Evolutionary conservation across 2,113 vertebrate species (phyloP).

Genomic region (Cichladusa arquata): DNA sequence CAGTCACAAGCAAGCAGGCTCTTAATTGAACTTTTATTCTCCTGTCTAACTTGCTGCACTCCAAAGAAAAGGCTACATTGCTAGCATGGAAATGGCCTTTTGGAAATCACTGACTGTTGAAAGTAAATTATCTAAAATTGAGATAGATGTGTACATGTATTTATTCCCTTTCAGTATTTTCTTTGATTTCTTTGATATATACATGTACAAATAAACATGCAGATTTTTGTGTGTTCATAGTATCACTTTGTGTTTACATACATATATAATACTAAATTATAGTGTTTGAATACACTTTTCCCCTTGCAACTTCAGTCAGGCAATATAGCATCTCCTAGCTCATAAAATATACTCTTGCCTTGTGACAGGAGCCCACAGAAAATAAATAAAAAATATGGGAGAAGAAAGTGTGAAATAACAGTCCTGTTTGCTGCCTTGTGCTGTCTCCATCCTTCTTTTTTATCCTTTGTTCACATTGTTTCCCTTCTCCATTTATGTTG

Average conservation of each 20-base stretch:
- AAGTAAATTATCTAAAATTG: not conserved
- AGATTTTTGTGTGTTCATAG: not conserved
- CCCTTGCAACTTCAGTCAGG: not conserved
- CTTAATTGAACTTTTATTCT: slow-evolving; percentile 65
- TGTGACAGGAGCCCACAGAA: not conserved
- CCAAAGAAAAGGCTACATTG: not conserved
- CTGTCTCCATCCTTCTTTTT: slow-evolving; percentile 48
- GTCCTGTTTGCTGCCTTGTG: slow-evolving; percentile 10
- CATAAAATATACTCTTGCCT: not conserved
- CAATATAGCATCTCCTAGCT: not conserved
- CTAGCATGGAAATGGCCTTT: not conserved
- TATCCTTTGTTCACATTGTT: slow-evolving; percentile 44
- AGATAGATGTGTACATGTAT: not conserved
- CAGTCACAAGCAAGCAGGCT: slow-evolving; percentile 26
- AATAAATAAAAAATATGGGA: not conserved
- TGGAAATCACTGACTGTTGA: not conserved
- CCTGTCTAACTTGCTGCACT: slow-evolving; percentile 10
- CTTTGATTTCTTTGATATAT: not conserved
- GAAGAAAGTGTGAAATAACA: not conserved
- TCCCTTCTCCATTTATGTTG: slow-evolving; percentile 30
- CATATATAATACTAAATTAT: not conserved
- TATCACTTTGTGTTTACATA: not conserved
- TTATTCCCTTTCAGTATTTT: not conserved
- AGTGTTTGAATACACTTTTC: not conserved
- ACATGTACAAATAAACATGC: not conserved